phyloP scores from a whole-genome alignment of 2,888 invertebrate genomes.

The Leptinotarsa juncta region DNA sequence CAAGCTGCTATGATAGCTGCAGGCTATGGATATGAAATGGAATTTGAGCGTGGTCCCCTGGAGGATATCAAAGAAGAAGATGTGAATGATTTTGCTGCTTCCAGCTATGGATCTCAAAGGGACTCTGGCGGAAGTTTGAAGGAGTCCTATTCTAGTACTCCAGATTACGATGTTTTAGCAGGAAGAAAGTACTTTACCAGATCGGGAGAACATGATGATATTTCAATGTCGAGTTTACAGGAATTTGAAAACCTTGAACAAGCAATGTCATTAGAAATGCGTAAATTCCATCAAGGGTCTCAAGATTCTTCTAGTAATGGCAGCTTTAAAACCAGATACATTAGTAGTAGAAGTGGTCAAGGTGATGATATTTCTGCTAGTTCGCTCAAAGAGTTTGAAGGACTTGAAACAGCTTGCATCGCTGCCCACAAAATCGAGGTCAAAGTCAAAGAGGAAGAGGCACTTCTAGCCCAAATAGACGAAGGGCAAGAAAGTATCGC shows the following conservation, averaged over 20 bases:
- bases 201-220: slow-evolving; percentile 89
- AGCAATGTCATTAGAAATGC: slow-evolving; percentile 84
- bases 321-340: slow-evolving; percentile 80
- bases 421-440: slow-evolving; percentile 87
- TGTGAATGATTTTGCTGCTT: slow-evolving; percentile 81
- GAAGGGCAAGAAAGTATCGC: slow-evolving; percentile 68
- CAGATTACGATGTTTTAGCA: slow-evolving; percentile 88
- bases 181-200: slow-evolving; percentile 86
- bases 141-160: slow-evolving; percentile 91
- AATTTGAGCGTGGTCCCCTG: slow-evolving; percentile 84
- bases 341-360: slow-evolving; percentile 77
- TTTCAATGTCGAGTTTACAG: slow-evolving; percentile 91
- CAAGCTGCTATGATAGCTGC: slow-evolving; percentile 71
- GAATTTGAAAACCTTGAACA: slow-evolving; percentile 94
- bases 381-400: slow-evolving; percentile 93
- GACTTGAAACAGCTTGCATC: slow-evolving; percentile 87
- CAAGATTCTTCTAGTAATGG: slow-evolving; percentile 88
- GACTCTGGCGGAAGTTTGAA: slow-evolving; percentile 86
- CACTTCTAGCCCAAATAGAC: slow-evolving; percentile 72
- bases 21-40: slow-evolving; percentile 78
- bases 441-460: slow-evolving; percentile 87
- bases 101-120: slow-evolving; percentile 81
- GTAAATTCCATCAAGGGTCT: slow-evolving; percentile 76
- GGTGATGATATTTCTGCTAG: slow-evolving; percentile 89
- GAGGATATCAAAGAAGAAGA: slow-evolving; percentile 96